Conservation (phyloP, 2,113 vertebrate species). For the Mus musculus region GRCm39 chr2:48960501-48961000, state of each 20-base stretch:
- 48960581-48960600: not conserved
- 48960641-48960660: not conserved
- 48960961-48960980: conserved; percentile 47
- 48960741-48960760: not conserved
- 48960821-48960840: not conserved
- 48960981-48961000: not conserved
- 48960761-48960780: not conserved
- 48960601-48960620: not conserved
- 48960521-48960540: not conserved
- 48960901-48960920: not conserved
- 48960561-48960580: not conserved
- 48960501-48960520: not conserved
- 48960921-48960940: not conserved
- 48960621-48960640: not conserved
- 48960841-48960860: not conserved
- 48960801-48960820: not conserved
- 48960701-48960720: not conserved
- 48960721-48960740: not conserved
- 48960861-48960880: not conserved
- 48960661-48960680: not conserved
- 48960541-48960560: not conserved
- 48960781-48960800: not conserved
- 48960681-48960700: not conserved
- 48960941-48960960: conserved; percentile 16
- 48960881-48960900: not conserved